Evolutionary conservation across 2,888 invertebrate genomes (phyloP).

Genomic region (Philhelius pedissequus): DNA sequence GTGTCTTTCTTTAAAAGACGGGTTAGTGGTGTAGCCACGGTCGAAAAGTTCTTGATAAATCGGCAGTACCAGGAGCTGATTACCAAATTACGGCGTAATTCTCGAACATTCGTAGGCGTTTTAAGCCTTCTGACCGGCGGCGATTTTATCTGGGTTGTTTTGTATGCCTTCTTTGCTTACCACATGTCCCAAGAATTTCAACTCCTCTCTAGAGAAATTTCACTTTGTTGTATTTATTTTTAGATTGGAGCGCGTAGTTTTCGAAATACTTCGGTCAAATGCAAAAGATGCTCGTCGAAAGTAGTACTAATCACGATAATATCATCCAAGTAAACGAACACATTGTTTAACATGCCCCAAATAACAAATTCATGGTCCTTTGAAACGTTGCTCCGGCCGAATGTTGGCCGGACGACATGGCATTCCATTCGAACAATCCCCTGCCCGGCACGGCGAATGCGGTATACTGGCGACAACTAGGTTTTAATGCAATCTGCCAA

Average conservation of each 20-base stretch:
- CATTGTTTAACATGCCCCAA: neutral
- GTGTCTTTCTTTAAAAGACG: neutral
- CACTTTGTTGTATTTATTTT: too few species aligned
- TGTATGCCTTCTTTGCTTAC: neutral
- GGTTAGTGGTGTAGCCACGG: neutral
- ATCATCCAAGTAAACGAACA: neutral
- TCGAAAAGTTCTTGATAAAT: neutral
- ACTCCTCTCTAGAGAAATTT: neutral
- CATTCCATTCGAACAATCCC: neutral
- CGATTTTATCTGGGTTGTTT: neutral
- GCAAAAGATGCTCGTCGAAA: neutral
- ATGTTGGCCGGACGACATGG: too few species aligned
- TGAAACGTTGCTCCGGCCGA: conserved; percentile 2
- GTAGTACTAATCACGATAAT: too few species aligned
- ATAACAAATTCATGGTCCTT: neutral
- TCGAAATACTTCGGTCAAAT: neutral
- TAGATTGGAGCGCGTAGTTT: too few species aligned
- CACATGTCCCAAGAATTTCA: neutral
- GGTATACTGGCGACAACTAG: neutral
- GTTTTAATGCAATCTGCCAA: neutral
- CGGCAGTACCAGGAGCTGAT: conserved; percentile 12
- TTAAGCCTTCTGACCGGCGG: neutral
- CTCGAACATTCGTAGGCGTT: neutral
- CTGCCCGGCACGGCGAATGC: neutral
- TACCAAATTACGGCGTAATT: neutral